Base-by-base conservation (phyloP, 2,888 invertebrate genomes). In the Allygus modestus region DNA sequence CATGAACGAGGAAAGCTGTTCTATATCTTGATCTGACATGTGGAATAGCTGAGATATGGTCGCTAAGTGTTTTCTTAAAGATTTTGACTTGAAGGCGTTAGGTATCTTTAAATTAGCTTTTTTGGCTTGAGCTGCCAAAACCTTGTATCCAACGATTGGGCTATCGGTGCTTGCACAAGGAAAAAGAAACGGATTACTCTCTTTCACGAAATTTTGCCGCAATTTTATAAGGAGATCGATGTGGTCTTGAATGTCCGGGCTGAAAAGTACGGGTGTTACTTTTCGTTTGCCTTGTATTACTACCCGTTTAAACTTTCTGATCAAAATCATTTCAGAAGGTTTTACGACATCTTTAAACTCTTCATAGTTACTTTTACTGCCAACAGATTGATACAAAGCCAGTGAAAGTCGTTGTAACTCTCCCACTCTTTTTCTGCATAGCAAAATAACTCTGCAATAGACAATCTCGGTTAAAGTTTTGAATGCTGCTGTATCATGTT, bases 31-130 rank as follows among this genome's bases (percentile, higher is more conserved):
- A 11, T 33, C 26, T 20, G 41, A 20, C 75, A 75, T 75, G 23
- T 43, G n/a, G 43, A 75, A 75, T 15, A 75, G 17, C 31, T 75
- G 75, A 12, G 41, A 41, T 41, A 75, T 75, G 5, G 75, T 75
- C 15, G 43, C 75, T 33, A 81, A 61, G 33, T 81, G 81, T 41
- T 81, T 81, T 33, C 81, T 54, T 61, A 81, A 20, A 1, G 17
- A 17, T 12, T 20, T 54, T 17, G 61, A 58, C 17, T 15, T 61
- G 17, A 81, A 20, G 17, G 51, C 26, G 15, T 81, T 17, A 20
- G 81, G 81, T 43, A 37, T 75, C 41, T 75, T 43, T 5, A 46
- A 2, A 12, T 17, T 1, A 17, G 46, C 46, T 46, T 46, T 7
- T 1, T 46, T 46, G 4, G 46, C 46, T 46, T 12, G 46, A 2